Evolutionary conservation across 1,140 invertebrate species (phyloP).

Genomic region (Leptinotarsa texana): DNA sequence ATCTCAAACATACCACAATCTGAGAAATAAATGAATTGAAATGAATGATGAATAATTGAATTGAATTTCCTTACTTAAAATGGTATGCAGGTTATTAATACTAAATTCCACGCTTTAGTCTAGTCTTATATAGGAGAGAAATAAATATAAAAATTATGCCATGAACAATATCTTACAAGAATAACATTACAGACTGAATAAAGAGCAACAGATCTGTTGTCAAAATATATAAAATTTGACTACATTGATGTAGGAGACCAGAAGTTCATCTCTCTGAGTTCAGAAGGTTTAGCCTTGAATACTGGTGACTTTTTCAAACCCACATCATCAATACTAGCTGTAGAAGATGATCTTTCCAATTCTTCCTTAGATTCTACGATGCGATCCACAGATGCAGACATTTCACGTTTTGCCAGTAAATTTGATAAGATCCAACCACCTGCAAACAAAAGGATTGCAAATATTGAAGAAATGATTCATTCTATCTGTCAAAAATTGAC

Average conservation of each 20-base stretch:
- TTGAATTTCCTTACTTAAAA: neutral
- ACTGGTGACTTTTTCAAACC: slow-evolving; percentile 36
- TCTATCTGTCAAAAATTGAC: neutral
- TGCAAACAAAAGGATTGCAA: neutral
- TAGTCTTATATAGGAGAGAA: slow-evolving; percentile 4
- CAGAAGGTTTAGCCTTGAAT: slow-evolving; percentile 69
- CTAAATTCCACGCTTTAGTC: slow-evolving; percentile 23
- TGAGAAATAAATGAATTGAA: neutral
- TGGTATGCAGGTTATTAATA: slow-evolving; percentile 24
- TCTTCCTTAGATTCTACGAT: slow-evolving; percentile 54
- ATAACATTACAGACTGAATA: neutral
- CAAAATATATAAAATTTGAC: slow-evolving; percentile 32
- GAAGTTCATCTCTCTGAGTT: slow-evolving; percentile 80
- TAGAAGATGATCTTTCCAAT: slow-evolving; percentile 33
- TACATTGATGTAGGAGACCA: slow-evolving; percentile 83
- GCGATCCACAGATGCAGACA: slow-evolving; percentile 59
- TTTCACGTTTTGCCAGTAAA: slow-evolving; percentile 55
- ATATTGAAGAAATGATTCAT: too few relatives aligned
- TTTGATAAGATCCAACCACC: slow-evolving; percentile 60
- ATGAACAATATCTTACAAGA: slow-evolving; percentile 1
- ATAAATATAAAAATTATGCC: slow-evolving; percentile 5
- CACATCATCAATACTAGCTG: slow-evolving; percentile 38
- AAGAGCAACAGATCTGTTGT: slow-evolving; percentile 8
- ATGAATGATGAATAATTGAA: neutral
- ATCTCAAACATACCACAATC: neutral